Conservation (phyloP, 1,140 invertebrate species). For the Eulimnadia texana region DNA sequence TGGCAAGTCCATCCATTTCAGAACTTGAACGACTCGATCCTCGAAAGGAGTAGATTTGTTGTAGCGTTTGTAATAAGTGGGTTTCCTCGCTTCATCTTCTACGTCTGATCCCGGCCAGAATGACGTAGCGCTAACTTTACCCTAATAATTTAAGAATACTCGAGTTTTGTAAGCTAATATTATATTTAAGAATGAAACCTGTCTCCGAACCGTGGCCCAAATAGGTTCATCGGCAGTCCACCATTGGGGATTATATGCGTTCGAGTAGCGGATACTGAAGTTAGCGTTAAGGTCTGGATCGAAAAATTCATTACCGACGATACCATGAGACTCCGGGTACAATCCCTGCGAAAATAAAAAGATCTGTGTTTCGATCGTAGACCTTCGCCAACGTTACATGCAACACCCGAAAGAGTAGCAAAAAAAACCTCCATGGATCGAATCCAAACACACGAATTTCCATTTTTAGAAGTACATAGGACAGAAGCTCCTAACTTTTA, state of each 20-base stretch:
- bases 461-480: no score
- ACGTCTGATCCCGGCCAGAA: conserved; percentile 24
- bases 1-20: conserved; percentile 32
- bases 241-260: conserved; percentile 17
- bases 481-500: no score
- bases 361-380: no score
- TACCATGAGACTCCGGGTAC: conserved; percentile 37
- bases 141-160: conserved; percentile 12
- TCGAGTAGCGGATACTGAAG: conserved; percentile 23
- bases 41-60: conserved; percentile 25
- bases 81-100: conserved; percentile 11
- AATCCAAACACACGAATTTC: no score
- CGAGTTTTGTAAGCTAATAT: background rate
- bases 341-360: no score
- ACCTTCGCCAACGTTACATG: no score
- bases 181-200: no score
- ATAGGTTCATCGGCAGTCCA: conserved; percentile 21
- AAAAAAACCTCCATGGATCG: no score
- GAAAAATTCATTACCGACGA: conserved; percentile 34
- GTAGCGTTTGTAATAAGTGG: conserved; percentile 19
- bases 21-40: conserved; percentile 27
- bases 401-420: no score
- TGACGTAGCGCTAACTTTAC: conserved; percentile 20
- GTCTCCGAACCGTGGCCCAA: conserved; percentile 19
- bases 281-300: conserved; percentile 28